Percentiles rank a stretch among this genome's conserved stretches.
These are phyloP conservation scores for Lamellibrachia luymesi DNA, from an alignment of 1,140 invertebrate genomes.

Conservation along the genomic window DNA sequence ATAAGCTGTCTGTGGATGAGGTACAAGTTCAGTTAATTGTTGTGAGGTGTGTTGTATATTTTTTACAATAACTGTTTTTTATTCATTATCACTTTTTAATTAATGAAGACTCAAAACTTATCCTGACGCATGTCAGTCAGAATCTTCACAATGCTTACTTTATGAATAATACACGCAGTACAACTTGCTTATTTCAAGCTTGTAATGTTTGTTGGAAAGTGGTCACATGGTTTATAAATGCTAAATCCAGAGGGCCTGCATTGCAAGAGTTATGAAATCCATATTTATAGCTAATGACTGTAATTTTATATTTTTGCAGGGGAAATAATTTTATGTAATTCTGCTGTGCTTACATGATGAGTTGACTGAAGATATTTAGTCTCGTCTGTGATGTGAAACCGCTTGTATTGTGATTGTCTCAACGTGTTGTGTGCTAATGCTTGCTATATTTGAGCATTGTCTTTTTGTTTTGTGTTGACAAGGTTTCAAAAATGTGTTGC, in stretches of 20 bases:
- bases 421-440: background rate
- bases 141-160: background rate
- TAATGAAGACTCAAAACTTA: background rate
- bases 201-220: no score
- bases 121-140: background rate
- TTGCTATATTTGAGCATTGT: slow-evolving; percentile 5
- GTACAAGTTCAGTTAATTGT: background rate
- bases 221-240: no score
- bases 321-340: background rate
- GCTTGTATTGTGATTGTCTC: background rate
- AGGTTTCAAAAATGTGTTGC: background rate
- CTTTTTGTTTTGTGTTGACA: background rate
- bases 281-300: background rate
- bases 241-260: no score
- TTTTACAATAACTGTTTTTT: background rate
- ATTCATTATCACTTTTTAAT: background rate
- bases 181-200: background rate
- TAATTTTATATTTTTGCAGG: background rate
- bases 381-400: background rate
- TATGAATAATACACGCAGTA: background rate
- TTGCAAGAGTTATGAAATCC: background rate
- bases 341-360: background rate
- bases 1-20: background rate
- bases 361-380: background rate
- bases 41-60: no score